Base-by-base conservation (phyloP, 1,140 invertebrate genomes). In the Euglossa dilemma region DNA sequence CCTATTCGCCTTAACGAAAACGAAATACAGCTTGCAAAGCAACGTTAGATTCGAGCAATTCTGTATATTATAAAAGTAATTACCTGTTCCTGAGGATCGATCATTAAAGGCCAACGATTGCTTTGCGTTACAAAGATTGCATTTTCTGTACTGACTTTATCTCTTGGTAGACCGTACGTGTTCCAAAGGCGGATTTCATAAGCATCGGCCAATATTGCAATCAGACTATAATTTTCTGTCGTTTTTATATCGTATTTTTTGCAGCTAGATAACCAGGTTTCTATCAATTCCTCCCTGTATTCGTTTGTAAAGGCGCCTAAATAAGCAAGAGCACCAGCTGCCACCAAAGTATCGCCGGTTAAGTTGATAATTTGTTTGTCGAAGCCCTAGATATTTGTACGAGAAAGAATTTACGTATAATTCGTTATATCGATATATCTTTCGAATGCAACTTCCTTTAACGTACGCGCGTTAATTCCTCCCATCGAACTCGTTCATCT, bases 61-160 rank as follows among this genome's bases (percentile, higher is more conserved):
- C 14, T 1, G 8, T 20, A 28, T 2, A 18, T 6, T 20, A 18
- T 2, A 18, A 16, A 23, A n/a, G 4, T 36, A 59, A 47, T 87
- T 85, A 97, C 97, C 95, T 98, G 97, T 93, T 98, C 97, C 92
- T 98, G 98, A 0, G 98, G 98, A 94, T 98, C 98, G 82, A 98
- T 98, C 95, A 98, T 98, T 2, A 98, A 95, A 0, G 98, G 97
- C 97, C 98, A 98, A 25, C 97, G 95, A 43, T 96, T 94, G 0
- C 97, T 96, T 66, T 96, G 95, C 0, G 97, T 98, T 0, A 98
- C 97, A 54, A 98, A 94, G 66, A 98, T 97, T 3, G 97, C 98
- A 93, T 98, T 98, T 93, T 98, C 98, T 1, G 97, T 97, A 14
- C 97, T 98, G 23, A 98, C 95, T 52, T 95, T 95, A 92, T 98